phyloP scores from a whole-genome alignment of 2,797 vertebrate genomes.

The Anas georgica region DNA sequence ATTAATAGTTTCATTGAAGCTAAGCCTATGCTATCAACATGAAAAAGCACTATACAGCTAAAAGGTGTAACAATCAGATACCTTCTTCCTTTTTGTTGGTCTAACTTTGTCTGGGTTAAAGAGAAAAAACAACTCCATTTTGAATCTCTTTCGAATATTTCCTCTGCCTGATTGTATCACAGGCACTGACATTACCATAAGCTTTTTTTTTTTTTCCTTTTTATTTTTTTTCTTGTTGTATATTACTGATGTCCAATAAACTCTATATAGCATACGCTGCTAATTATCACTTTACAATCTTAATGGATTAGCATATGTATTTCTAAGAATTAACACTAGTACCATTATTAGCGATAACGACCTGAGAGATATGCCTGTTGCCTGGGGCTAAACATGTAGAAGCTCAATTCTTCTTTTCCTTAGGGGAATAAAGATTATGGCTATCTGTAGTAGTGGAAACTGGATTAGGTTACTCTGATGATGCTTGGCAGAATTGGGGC shows the following conservation, averaged over 20 bases:
- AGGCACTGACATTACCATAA: background rate
- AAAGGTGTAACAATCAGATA: background rate
- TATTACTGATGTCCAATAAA: background rate
- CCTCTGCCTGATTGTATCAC: background rate
- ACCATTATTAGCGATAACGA: background rate
- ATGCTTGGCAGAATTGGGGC: background rate
- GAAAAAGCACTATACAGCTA: background rate
- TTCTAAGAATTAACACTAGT: background rate
- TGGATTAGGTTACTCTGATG: background rate
- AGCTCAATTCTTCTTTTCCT: background rate
- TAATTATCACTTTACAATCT: background rate
- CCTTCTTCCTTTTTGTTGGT: accelerated
- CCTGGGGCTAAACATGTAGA: background rate
- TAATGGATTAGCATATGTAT: background rate
- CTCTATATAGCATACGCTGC: accelerated
- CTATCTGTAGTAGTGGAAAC: background rate
- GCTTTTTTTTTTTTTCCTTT: no score
- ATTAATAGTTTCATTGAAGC: background rate
- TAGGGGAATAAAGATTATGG: background rate
- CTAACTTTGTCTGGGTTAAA: background rate
- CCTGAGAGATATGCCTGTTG: background rate
- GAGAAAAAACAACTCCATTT: background rate
- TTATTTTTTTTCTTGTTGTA: background rate
- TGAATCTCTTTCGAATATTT: background rate
- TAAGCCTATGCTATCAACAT: background rate